A percentile compares a stretch with the other conserved stretches of the same genome.
Conservation (phyloP, 2,113 vertebrate genomes). For the Halcyon senegalensis region DNA sequence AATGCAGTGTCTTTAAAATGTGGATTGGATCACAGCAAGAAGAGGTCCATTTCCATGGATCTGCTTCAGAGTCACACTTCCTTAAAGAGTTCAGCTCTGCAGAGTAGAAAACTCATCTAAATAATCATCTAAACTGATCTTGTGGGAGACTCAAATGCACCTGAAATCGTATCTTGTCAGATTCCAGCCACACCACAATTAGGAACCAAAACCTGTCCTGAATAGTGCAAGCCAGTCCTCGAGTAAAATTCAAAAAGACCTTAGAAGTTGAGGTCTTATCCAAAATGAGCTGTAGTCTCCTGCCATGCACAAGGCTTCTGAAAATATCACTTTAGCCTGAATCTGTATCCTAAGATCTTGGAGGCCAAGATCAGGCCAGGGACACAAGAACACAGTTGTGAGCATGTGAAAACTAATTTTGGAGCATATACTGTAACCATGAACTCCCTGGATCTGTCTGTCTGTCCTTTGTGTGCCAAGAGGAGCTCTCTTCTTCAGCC, state of each 20-base stretch:
- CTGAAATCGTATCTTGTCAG: not conserved
- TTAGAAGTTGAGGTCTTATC: not conserved
- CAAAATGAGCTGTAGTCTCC: not conserved
- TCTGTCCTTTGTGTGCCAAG: not conserved
- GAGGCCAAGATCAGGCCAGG: not conserved
- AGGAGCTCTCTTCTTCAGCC: not conserved
- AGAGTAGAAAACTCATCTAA: not conserved
- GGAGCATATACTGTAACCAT: not conserved
- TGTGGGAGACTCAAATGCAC: not conserved
- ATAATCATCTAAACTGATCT: not conserved
- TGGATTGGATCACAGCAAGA: not conserved
- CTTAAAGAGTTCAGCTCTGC: not conserved
- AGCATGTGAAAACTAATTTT: not conserved
- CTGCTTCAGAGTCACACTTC: not conserved
- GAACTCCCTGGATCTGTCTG: not conserved
- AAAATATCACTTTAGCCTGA: not conserved
- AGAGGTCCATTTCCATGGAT: not conserved
- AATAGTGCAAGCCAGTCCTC: not conserved
- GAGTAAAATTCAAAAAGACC: not conserved
- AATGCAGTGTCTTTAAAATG: not conserved
- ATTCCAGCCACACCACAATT: not conserved
- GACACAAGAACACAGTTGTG: not conserved
- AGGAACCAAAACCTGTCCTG: not conserved
- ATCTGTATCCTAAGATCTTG: not conserved
- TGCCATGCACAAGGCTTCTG: not conserved